Evolutionary conservation across 2,113 vertebrate genomes (phyloP).

Genomic region (Pachycephala philippinensis): DNA sequence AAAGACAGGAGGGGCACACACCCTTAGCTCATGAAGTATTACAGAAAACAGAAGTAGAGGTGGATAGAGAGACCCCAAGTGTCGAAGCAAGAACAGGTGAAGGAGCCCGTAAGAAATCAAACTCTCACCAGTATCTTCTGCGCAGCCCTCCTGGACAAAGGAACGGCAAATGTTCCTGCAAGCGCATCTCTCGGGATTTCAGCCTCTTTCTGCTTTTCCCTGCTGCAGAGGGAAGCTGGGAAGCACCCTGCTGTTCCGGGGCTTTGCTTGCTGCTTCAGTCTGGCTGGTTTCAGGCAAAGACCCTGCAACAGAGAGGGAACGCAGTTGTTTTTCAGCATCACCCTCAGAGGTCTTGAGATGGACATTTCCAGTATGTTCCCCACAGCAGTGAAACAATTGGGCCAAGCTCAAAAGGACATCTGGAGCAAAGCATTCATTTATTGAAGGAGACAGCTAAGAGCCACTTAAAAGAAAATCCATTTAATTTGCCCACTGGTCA

Average conservation of each 20-base stretch:
- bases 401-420: neutral
- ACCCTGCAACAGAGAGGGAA: constrained; percentile 40
- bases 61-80: neutral
- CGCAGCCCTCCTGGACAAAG: neutral
- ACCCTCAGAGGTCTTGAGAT: neutral
- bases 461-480: neutral
- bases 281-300: constrained; percentile 20
- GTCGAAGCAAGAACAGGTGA: neutral
- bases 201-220: constrained; percentile 54
- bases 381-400: neutral
- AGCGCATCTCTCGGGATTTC: constrained; percentile 11
- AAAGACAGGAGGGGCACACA: neutral
- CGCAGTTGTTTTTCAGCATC: neutral
- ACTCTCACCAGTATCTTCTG: constrained; percentile 43
- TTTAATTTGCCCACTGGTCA: neutral
- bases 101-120: neutral
- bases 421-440: neutral
- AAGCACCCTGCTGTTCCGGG: neutral
- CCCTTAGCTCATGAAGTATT: neutral
- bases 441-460: neutral
- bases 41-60: neutral
- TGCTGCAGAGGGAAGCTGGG: neutral
- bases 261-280: neutral
- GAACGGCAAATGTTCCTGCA: neutral
- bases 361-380: neutral